phyloP scores from a whole-genome alignment of 2,888 invertebrate genomes.

The Phlogophora meticulosa region DNA sequence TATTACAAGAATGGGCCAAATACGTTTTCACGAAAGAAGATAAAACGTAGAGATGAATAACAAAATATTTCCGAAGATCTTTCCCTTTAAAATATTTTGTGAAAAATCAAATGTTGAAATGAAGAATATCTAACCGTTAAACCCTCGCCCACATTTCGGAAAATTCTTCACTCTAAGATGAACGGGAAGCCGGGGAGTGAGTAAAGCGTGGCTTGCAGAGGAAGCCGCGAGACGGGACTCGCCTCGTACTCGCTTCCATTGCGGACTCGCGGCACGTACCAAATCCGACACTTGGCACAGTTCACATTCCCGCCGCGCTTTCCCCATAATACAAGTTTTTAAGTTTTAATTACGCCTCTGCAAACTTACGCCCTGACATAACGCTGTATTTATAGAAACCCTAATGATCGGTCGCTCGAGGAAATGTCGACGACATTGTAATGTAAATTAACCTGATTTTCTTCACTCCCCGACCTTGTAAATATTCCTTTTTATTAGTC shows the following conservation, averaged over 20 bases:
- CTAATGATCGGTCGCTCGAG: conserved; percentile 66
- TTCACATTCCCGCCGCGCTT: conserved; percentile 80
- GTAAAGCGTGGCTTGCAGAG: conserved; percentile 45
- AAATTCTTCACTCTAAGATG: conserved; percentile 70
- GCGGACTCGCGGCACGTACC: conserved; percentile 84
- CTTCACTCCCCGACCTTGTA: conserved; percentile 62
- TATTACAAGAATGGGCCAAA: background rate
- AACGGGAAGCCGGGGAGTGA: conserved; percentile 70
- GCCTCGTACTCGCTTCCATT: conserved; percentile 75
- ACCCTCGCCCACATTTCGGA: conserved; percentile 58
- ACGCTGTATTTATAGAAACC: conserved; percentile 68
- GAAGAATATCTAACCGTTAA: conserved; percentile 33
- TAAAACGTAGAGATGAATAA: background rate
- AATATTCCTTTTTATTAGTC: conserved; percentile 65
- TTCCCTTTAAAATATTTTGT: conserved; percentile 20
- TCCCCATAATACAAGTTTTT: conserved; percentile 85
- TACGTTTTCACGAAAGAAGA: conserved; percentile 1
- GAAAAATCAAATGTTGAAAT: conserved; percentile 43
- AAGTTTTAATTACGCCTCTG: conserved; percentile 88
- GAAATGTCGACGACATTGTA: conserved; percentile 64
- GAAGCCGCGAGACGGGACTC: conserved; percentile 36
- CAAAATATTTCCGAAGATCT: conserved; percentile 27
- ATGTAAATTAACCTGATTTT: conserved; percentile 71
- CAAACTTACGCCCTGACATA: conserved; percentile 73
- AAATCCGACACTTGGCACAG: conserved; percentile 89